Conservation (phyloP, 1,140 invertebrate genomes). For the Adelges cooleyi region DNA sequence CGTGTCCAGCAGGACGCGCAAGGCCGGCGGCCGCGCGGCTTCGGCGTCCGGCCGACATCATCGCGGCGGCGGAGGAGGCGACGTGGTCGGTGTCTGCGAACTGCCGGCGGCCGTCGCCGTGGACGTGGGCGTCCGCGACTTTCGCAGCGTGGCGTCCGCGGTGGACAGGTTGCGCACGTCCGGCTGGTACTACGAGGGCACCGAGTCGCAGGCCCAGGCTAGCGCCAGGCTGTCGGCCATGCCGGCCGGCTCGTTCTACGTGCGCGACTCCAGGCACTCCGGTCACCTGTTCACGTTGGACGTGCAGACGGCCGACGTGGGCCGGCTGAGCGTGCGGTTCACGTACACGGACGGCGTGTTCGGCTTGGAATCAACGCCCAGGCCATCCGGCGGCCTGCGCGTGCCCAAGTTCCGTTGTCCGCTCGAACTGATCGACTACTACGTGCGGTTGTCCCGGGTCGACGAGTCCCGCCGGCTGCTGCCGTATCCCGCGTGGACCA, state of each 20-base stretch:
- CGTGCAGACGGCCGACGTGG: neutral
- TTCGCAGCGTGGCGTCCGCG: neutral
- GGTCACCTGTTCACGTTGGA: constrained; percentile 18
- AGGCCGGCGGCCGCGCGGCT: neutral
- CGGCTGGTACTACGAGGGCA: constrained; percentile 18
- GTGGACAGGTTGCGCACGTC: neutral
- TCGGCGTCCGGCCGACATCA: too few species aligned
- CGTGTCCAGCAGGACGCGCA: neutral
- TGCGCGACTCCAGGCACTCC: constrained; percentile 9
- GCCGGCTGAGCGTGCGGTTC: neutral
- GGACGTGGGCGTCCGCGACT: neutral
- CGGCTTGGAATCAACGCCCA: neutral
- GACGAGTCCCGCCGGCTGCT: neutral
- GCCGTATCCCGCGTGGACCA: constrained; percentile 5
- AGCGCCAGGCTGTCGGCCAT: neutral
- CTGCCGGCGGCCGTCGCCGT: neutral
- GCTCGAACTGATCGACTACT: constrained; percentile 19
- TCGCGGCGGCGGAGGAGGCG: neutral
- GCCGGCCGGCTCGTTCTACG: constrained; percentile 10
- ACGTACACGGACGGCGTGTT: constrained; percentile 18
- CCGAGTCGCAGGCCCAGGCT: neutral
- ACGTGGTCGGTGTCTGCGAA: neutral
- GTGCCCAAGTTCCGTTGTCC: constrained; percentile 6
- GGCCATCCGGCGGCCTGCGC: neutral
- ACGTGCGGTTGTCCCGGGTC: constrained; percentile 11